phyloP scores from a whole-genome alignment of 2,888 invertebrate genomes.

The Machimus atricapillus region DNA sequence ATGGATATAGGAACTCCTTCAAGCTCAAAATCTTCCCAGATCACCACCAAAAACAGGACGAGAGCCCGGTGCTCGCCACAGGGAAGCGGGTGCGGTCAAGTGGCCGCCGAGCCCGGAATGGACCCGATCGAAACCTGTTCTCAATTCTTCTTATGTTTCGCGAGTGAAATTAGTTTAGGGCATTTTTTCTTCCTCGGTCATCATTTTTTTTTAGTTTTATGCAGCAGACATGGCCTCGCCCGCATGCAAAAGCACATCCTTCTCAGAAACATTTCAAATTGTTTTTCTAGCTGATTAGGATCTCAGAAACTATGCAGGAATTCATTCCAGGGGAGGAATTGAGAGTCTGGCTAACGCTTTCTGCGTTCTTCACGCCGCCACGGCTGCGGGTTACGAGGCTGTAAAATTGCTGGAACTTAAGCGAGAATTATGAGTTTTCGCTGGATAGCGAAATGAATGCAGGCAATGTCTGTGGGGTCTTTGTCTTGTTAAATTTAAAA shows the following conservation, averaged over 20 bases:
- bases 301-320: background rate
- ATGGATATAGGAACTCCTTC: background rate
- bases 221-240: background rate
- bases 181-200: background rate
- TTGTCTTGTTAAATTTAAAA: background rate
- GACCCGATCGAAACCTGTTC: background rate
- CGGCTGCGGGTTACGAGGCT: background rate
- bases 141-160: background rate
- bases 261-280: background rate
- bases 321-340: background rate
- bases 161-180: slow-evolving; percentile 7
- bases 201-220: background rate
- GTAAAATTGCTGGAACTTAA: background rate
- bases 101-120: background rate
- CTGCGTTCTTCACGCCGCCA: background rate
- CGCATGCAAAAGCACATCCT: background rate
- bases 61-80: background rate
- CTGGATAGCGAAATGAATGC: background rate
- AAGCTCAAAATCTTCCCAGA: background rate
- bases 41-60: background rate
- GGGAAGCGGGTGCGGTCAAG: background rate
- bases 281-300: background rate
- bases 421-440: background rate
- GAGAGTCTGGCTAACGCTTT: background rate
- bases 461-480: background rate